Evolutionary conservation across 2,797 vertebrate species (phyloP), one percentile per base, ranked within the genome.

Genomic region (Sardinella longiceps): DNA sequence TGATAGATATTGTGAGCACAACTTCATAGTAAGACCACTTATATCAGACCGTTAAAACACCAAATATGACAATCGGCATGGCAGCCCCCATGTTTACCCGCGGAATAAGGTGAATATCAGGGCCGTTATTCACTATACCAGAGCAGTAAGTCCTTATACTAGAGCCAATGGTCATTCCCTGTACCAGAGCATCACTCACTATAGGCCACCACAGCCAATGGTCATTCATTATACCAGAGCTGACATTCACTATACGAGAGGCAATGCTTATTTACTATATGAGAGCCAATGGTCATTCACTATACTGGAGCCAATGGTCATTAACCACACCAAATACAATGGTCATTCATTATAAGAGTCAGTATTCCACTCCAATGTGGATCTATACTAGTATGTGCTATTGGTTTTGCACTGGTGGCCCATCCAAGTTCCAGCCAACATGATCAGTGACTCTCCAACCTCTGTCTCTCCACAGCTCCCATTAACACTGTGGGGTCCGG

Each of bases 321-420:
- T 66, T 56, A 2, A 56, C 53, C 18, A 56, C 15, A 20, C 23
- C 15, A 56, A 18, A 56, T 18, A 0, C 53, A 20, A 20, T 15
- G 56, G 56, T 58, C 56, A 58, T 5, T 58, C 20, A 23, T 15
- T 53, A 20, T 23, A 53, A 18, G 51, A 43, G 43, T 43, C 43
- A 43, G 4, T 74, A 43, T 43, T 84, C 87, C 82, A 80, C 25
- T 43, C 4, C 4, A 43, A 43, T 53, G 51, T 53, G 51, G 12
- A 23, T 53, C 51, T 5, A 51, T 51, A 3, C 1, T 15, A 51
- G n/a, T n/a, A n/a, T n/a, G n/a, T n/a, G n/a, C n/a, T n/a, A n/a
- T 51, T 51, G 48, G 48, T 12, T 12, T 7, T 43, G 43, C 43
- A 43, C 43, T 43, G 43, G 43, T 43, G n/a, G 43, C 43, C 43